These are phyloP conservation scores for Mus pahari DNA, from an alignment of 2,113 vertebrate species.

Conservation along the genomic window DNA sequence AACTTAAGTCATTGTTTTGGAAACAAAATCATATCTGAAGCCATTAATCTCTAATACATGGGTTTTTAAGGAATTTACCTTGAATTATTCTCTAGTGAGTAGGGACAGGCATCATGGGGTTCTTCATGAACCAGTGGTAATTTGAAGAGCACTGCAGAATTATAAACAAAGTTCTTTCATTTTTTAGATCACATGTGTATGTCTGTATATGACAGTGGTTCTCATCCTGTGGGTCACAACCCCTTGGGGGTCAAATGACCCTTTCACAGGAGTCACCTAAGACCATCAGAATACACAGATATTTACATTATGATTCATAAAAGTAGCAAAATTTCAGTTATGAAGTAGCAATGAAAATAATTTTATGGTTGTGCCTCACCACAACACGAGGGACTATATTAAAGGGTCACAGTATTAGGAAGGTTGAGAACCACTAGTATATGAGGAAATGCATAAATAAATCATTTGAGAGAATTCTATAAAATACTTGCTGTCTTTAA, in stretches of 20 bases:
- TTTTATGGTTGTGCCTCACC: background rate
- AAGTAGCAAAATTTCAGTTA: background rate
- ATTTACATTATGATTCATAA: background rate
- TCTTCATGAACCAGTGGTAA: constrained; percentile 16
- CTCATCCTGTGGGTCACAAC: background rate
- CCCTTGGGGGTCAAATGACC: no score
- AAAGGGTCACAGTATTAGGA: background rate
- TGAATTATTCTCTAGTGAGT: constrained; percentile 21
- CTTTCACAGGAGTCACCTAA: background rate
- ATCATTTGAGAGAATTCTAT: constrained; percentile 45
- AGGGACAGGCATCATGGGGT: background rate
- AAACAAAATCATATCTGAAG: constrained; percentile 49
- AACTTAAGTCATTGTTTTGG: background rate
- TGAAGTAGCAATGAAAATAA: background rate
- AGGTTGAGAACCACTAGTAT: background rate
- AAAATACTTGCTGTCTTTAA: background rate
- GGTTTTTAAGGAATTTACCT: constrained; percentile 20
- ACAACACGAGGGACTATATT: background rate
- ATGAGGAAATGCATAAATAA: background rate
- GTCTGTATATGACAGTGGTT: background rate
- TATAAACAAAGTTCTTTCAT: constrained; percentile 45
- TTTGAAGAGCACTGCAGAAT: background rate
- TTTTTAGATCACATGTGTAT: constrained; percentile 7
- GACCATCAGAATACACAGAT: background rate
- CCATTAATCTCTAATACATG: background rate